Evolutionary conservation across 1,140 invertebrate species (phyloP), one percentile per base, ranked within the genome.

Genomic region (Drosophila orena): DNA sequence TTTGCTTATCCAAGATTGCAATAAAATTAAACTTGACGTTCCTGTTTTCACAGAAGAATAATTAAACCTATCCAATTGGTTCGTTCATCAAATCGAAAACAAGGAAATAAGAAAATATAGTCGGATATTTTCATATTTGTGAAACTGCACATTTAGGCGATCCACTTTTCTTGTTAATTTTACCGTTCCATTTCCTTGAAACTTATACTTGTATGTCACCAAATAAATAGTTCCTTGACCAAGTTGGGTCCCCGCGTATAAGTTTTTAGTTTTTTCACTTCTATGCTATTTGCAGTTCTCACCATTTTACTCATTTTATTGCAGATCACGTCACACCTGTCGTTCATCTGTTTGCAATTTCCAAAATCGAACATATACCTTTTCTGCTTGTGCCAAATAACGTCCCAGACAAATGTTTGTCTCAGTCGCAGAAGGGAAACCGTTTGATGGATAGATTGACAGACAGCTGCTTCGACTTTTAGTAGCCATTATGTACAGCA

Each of bases 381-480:
- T 17, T 20, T 10, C 15, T 49, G 34, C n/a, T 11, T 42, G 35
- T 66, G 43, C 35, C 44, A 40, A 64, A 66, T 64, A 68, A 20
- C 44, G 34, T 62, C 35, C 22, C 49, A 70, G 35, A 47, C 40
- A 68, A 56, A 27, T 70, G 64, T 70, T 70, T 70, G 66, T 17
- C 64, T 70, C 22, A 46, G 35, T 55, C 66, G 35, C 70, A 40
- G 30, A 68, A 37, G 66, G 50, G 52, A 70, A 56, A 44, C 64
- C 38, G 38, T 35, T 40, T 55, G 66, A 69, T 69, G 61, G 66
- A 64, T 38, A 43, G 55, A 22, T 69, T 66, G 64, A 68, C 66
- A 35, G 68, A 46, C 66, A 70, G 65, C 65, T 69, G 60, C 56
- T 50, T 17, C 34, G 17, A 40, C 44, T 43, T 62, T 22, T 12